Conservation (phyloP, 2,113 vertebrate species). For the Brienomyrus brachyistius region DNA sequence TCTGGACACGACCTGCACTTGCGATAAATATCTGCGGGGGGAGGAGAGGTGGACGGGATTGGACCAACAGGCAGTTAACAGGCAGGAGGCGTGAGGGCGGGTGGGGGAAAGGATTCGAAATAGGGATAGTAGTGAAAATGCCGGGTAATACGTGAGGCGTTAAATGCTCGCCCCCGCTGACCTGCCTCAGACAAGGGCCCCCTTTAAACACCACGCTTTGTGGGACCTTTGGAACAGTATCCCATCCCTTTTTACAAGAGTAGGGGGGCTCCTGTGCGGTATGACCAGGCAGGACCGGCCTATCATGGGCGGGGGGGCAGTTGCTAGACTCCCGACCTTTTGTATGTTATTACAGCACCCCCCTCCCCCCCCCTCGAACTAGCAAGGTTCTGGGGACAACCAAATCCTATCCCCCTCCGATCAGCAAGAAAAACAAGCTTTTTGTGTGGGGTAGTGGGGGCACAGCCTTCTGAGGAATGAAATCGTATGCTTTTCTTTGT, state of each 20-base stretch:
- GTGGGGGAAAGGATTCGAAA: not conserved
- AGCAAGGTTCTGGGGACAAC: slow-evolving; percentile 12
- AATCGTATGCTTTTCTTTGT: slow-evolving; percentile 2
- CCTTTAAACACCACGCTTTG: not conserved
- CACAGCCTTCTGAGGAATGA: not conserved
- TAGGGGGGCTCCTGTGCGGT: not conserved
- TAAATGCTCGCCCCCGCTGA: not conserved
- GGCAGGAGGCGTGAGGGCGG: not conserved
- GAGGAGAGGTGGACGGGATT: not conserved
- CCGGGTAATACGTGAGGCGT: not conserved
- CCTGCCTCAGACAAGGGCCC: not conserved
- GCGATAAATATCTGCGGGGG: not conserved
- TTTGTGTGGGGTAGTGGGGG: not conserved
- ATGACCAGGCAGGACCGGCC: not conserved
- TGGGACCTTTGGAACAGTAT: not conserved
- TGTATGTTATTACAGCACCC: slow-evolving; percentile 54
- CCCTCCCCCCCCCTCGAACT: slow-evolving; percentile 25
- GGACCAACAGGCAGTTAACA: not conserved
- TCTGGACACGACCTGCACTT: not conserved
- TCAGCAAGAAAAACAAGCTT: slow-evolving; percentile 41
- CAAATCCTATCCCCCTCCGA: slow-evolving; percentile 15
- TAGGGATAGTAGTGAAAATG: not conserved
- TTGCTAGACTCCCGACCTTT: not conserved
- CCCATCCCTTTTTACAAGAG: not conserved
- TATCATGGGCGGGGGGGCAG: not conserved